Evolutionary conservation across 2,797 vertebrate genomes (phyloP).

Genomic region (Echiichthys vipera): DNA sequence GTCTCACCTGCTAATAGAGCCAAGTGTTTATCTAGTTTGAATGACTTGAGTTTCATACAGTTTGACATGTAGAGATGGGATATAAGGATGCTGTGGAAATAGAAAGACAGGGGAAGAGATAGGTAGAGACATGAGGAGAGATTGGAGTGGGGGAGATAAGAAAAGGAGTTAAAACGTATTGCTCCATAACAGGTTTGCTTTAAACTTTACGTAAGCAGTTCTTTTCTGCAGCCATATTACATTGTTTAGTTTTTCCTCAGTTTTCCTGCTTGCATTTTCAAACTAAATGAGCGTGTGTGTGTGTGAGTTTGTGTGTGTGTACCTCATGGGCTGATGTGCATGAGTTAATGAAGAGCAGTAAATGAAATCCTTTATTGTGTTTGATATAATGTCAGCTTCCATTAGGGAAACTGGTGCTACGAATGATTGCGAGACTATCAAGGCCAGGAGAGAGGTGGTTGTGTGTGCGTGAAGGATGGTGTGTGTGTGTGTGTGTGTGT

Average conservation of each 20-base stretch:
- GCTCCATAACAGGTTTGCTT: constrained; percentile 34
- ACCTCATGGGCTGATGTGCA: constrained; percentile 55
- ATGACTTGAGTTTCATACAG: constrained; percentile 22
- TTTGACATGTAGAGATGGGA: constrained; percentile 52
- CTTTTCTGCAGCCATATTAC: constrained; percentile 85
- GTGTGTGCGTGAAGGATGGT: constrained; percentile 14
- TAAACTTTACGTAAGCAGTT: constrained; percentile 80
- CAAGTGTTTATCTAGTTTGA: constrained; percentile 30
- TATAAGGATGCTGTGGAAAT: constrained; percentile 32
- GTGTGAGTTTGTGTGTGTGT: constrained; percentile 40
- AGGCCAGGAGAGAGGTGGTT: constrained; percentile 61
- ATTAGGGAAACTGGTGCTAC: constrained; percentile 85
- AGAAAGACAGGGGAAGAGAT: constrained; percentile 43
- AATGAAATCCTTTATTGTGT: constrained; percentile 96
- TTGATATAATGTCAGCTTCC: constrained; percentile 98
- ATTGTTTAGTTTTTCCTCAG: constrained; percentile 66
- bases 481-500: constrained; percentile 7
- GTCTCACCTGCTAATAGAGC: constrained; percentile 13
- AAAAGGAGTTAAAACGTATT: constrained; percentile 23
- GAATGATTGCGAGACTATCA: constrained; percentile 75
- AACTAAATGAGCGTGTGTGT: constrained; percentile 13
- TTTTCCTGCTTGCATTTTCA: constrained; percentile 70
- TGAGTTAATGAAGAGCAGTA: constrained; percentile 94
- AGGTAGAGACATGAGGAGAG: constrained; percentile 43
- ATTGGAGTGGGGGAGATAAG: constrained; percentile 48